These are phyloP conservation scores for Diorhabda sublineata DNA, from an alignment of 1,140 invertebrate genomes.

Conservation along the genomic window DNA sequence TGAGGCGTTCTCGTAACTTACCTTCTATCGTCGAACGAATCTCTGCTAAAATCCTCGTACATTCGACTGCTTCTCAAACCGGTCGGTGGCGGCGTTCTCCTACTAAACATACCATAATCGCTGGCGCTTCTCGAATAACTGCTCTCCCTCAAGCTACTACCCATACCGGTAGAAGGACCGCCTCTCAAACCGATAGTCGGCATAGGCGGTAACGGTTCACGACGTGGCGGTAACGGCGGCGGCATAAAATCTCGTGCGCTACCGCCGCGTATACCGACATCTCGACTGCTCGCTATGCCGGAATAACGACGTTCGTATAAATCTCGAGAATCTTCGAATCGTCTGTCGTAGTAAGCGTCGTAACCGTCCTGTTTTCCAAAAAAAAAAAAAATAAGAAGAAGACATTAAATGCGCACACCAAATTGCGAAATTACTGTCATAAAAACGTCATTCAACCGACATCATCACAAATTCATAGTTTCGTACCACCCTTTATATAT, in stretches of 20 bases:
- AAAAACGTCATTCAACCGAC: too few relatives aligned
- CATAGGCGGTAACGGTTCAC: constrained; percentile 63
- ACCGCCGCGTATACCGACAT: constrained; percentile 57
- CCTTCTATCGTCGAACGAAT: constrained; percentile 80
- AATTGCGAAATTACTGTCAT: too few relatives aligned
- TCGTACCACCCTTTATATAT: too few relatives aligned
- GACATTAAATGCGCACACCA: too few relatives aligned
- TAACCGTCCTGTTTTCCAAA: constrained; percentile 61
- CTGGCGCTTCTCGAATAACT: constrained; percentile 53
- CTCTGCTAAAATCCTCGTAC: constrained; percentile 81
- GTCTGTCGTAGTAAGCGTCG: constrained; percentile 74
- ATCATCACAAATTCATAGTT: too few relatives aligned
- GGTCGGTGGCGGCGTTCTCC: constrained; percentile 61
- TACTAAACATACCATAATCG: constrained; percentile 78
- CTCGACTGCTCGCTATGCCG: constrained; percentile 57
- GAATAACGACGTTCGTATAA: constrained; percentile 75
- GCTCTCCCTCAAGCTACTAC: constrained; percentile 44
- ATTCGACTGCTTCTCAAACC: constrained; percentile 54
- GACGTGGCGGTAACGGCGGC: constrained; percentile 57
- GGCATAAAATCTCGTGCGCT: constrained; percentile 60
- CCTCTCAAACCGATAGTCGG: constrained; percentile 55
- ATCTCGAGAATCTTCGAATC: constrained; percentile 71
- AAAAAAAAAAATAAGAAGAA: too few relatives aligned
- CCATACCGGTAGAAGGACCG: constrained; percentile 53
- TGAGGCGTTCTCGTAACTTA: constrained; percentile 46